phyloP scores from a whole-genome alignment of 1,140 invertebrate species.

The Drosophila repleta region DNA sequence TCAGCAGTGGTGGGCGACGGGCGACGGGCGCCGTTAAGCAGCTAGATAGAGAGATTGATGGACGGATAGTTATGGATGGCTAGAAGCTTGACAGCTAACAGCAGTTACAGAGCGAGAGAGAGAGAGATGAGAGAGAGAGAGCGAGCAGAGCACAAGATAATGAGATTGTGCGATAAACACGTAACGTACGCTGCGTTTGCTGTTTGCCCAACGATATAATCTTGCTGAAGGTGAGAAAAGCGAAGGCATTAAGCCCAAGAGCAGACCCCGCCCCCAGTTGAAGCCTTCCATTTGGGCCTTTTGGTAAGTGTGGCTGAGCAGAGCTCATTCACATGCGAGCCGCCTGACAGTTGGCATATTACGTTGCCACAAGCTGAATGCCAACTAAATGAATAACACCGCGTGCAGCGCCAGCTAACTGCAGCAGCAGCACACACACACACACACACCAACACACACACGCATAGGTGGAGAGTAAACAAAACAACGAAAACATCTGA shows the following conservation, averaged over 20 bases:
- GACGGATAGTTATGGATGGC: slow-evolving; percentile 60
- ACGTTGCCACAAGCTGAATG: slow-evolving; percentile 54
- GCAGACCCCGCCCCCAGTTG: no score
- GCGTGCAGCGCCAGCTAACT: slow-evolving; percentile 23
- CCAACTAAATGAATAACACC: slow-evolving; percentile 54
- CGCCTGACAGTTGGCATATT: slow-evolving; percentile 39
- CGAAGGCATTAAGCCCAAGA: no score
- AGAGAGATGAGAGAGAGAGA: not conserved
- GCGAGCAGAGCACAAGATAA: not conserved
- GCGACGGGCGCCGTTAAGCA: slow-evolving; percentile 50
- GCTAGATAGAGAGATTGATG: slow-evolving; percentile 70
- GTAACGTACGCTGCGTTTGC: slow-evolving; percentile 15
- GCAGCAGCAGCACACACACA: slow-evolving; percentile 27
- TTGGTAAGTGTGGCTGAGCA: slow-evolving; percentile 28
- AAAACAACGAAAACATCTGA: slow-evolving; percentile 36
- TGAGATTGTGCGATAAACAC: slow-evolving; percentile 41
- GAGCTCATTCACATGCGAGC: slow-evolving; percentile 21
- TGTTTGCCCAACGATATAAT: slow-evolving; percentile 1
- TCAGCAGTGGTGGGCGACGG: slow-evolving; percentile 31
- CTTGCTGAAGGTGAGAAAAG: not conserved
- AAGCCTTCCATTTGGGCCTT: not conserved
- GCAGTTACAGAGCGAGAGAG: not conserved
- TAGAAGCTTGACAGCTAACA: slow-evolving; percentile 17
- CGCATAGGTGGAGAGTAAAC: not conserved
- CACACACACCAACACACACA: slow-evolving; percentile 7